Evolutionary conservation across 2,888 invertebrate species (phyloP).

Genomic region (Smittia sp.): DNA sequence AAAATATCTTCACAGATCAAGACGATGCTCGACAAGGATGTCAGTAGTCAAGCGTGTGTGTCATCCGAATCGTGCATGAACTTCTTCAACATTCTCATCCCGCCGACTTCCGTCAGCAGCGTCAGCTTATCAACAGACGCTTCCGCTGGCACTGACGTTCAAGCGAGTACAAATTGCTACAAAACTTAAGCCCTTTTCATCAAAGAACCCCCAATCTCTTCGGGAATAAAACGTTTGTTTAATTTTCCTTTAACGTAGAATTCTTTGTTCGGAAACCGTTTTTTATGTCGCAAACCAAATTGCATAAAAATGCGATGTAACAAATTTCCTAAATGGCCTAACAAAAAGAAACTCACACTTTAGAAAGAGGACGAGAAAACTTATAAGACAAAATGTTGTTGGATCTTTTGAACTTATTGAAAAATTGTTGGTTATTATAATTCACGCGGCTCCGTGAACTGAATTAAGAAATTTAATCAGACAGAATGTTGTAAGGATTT

Average conservation of each 20-base stretch:
- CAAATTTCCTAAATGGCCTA: constrained; percentile 41
- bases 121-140: constrained; percentile 6
- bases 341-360: constrained; percentile 4
- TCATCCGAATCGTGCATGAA: constrained; percentile 46
- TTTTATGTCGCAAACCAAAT: constrained; percentile 34
- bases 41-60: constrained; percentile 50
- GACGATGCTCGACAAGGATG: constrained; percentile 52
- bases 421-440: constrained; percentile 10
- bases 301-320: constrained; percentile 37
- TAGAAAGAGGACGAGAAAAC: constrained; percentile 10
- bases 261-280: constrained; percentile 21
- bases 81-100: constrained; percentile 35
- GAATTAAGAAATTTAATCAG: background rate
- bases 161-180: constrained; percentile 39
- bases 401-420: constrained; percentile 5
- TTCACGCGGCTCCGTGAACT: background rate
- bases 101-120: constrained; percentile 29
- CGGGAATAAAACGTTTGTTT: background rate
- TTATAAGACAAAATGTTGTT: constrained; percentile 7
- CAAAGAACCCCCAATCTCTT: background rate
- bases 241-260: constrained; percentile 2
- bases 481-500: too few species aligned
- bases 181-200: constrained; percentile 27
- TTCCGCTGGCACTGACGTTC: constrained; percentile 17
- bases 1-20: constrained; percentile 48